phyloP scores from a whole-genome alignment of 2,797 vertebrate genomes.

The Poeciliopsis paucimaculata region DNA sequence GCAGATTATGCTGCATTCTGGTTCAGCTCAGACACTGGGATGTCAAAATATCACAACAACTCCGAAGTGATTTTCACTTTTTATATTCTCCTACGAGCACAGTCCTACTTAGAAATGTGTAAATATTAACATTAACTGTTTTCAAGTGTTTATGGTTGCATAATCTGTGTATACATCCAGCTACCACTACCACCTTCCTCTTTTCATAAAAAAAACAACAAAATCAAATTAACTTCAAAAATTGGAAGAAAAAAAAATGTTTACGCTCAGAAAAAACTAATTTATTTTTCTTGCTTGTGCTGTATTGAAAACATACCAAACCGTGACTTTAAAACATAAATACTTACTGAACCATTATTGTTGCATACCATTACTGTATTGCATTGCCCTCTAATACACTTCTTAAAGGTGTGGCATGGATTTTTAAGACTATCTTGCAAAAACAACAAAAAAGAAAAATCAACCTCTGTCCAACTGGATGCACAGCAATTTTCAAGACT shows the following conservation, averaged over 20 bases:
- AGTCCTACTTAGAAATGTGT: background rate
- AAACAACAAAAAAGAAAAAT: no score
- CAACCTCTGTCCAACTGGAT: no score
- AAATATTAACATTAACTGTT: background rate
- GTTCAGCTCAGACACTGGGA: background rate
- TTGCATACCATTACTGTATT: background rate
- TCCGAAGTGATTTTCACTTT: background rate
- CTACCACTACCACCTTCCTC: background rate
- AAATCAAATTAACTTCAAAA: background rate
- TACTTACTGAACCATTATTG: background rate
- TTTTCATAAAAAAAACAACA: background rate
- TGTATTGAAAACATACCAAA: background rate
- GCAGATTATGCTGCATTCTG: background rate
- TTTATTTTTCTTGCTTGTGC: background rate
- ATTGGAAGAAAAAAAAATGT: no score
- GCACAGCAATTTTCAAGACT: no score
- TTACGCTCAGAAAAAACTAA: background rate
- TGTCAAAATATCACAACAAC: background rate
- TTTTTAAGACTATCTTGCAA: no score
- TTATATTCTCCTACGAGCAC: background rate
- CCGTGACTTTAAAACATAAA: background rate
- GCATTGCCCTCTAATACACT: no score
- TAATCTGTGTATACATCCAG: background rate
- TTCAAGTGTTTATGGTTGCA: background rate
- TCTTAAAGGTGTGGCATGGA: no score